Base-by-base conservation (phyloP, 2,888 invertebrate genomes). In the Steinernema hermaphroditum region DNA sequence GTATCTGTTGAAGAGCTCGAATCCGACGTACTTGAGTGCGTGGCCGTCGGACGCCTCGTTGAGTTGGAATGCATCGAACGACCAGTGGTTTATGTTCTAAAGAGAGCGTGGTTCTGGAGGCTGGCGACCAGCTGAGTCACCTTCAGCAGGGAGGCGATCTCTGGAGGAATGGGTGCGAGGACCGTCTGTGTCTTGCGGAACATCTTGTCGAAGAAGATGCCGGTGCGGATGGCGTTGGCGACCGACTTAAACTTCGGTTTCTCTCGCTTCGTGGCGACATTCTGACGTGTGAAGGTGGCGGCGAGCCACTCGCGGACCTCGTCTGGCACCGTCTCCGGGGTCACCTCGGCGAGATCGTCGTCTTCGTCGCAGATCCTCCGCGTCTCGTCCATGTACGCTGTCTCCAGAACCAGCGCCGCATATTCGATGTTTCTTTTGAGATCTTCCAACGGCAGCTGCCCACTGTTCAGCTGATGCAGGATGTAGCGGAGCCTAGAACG, bases 271-370 rank as follows among this genome's bases (percentile, higher is more conserved):
- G 92, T 92, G 76, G 92, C 92, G 89, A 92, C 90, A 34, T 81
- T 82, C 88, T 94, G 94, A 79, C 94, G 90, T 44, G 96, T 96
- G 89, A 96, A 96, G 62, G 96, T 96, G 75, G 94, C 93, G 74
- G 95, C 94, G 87, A 96, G 89, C 96, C 96, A 96, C 88, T 96
- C 95, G 82, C 96, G 91, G 54, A 96, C 96, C 88, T 96, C 96
- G 75, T 93, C 94, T 49, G 96, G 96, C 70, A 96, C 95, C 14
- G 94, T 94, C 87, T 96, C 95, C 72, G 95, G 94, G 86, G 95
- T 94, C 72, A 96, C 95, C 88, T 95, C 95, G 57, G 94, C 94
- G 80, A 96, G 89, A 88, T 96, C 96, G 88, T 96, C 96, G 88
- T 95, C 95, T 88, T 95, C 95, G 78, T 87, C 86, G 72, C 86